Conservation (phyloP, 2,797 vertebrate genomes). For the Calcarius lapponicus region DNA sequence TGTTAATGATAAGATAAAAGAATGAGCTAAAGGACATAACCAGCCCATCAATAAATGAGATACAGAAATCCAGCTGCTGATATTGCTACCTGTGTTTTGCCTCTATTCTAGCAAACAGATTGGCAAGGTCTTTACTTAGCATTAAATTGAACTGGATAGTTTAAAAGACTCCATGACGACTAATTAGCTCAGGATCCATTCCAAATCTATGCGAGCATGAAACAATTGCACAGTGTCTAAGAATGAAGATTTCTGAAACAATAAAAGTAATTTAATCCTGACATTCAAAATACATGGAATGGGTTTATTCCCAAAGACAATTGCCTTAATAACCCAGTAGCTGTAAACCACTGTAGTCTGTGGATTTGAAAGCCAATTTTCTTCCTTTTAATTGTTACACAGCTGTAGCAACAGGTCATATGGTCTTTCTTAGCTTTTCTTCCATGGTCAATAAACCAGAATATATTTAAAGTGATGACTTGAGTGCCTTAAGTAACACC, state of each 20-base stretch:
- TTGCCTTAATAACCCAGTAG: background rate
- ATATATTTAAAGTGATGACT: background rate
- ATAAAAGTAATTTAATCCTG: constrained; percentile 8
- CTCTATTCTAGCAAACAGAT: background rate
- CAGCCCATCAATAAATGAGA: background rate
- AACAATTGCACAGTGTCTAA: background rate
- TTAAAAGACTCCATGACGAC: background rate
- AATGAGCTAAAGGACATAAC: background rate
- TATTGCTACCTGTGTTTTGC: background rate
- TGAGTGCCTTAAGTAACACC: background rate
- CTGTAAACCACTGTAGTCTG: background rate
- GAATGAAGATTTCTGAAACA: background rate
- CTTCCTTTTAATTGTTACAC: background rate
- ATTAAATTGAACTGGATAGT: background rate
- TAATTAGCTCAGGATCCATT: constrained; percentile 8
- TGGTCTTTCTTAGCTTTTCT: background rate
- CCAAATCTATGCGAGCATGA: background rate
- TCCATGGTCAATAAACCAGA: background rate
- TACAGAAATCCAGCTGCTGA: background rate
- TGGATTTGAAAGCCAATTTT: background rate
- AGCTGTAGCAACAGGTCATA: background rate
- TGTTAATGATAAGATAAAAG: background rate
- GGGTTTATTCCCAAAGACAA: background rate
- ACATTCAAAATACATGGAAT: background rate
- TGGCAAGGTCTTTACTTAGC: background rate